These are phyloP conservation scores for Psilopsiagon aymara DNA, from an alignment of 2,113 vertebrate species.

Conservation along the genomic window DNA sequence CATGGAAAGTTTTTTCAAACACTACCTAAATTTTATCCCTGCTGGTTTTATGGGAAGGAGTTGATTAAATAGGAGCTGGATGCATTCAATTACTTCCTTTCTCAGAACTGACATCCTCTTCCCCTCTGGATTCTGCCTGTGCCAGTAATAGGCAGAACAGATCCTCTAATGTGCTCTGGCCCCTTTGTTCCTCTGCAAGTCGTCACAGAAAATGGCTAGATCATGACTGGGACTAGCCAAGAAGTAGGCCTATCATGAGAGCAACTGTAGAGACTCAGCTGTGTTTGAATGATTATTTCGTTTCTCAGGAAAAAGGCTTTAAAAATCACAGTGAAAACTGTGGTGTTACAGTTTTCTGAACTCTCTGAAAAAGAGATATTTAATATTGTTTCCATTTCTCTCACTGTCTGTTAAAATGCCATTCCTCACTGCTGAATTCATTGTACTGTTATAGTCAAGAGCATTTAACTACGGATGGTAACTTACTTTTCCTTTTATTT, in stretches of 20 bases:
- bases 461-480: not conserved
- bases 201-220: not conserved
- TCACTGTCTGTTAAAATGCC: not conserved
- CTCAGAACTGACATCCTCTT: slow-evolving; percentile 15
- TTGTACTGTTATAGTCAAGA: not conserved
- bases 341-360: not conserved
- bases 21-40: not conserved
- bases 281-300: not conserved
- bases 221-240: not conserved
- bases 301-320: not conserved
- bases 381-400: not conserved
- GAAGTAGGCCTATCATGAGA: not conserved
- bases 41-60: not conserved
- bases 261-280: not conserved
- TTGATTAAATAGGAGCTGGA: not conserved
- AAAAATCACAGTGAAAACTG: not conserved
- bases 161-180: not conserved
- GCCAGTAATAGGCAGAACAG: slow-evolving; percentile 42
- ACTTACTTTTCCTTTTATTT: not conserved
- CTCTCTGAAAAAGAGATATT: not conserved
- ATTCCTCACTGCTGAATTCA: not conserved
- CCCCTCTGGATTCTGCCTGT: not conserved
- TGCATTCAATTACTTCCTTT: not conserved
- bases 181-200: not conserved
- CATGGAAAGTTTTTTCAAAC: not conserved